phyloP scores from a whole-genome alignment of 2,797 vertebrate species.

The Parauchenoglanis punctatus region DNA sequence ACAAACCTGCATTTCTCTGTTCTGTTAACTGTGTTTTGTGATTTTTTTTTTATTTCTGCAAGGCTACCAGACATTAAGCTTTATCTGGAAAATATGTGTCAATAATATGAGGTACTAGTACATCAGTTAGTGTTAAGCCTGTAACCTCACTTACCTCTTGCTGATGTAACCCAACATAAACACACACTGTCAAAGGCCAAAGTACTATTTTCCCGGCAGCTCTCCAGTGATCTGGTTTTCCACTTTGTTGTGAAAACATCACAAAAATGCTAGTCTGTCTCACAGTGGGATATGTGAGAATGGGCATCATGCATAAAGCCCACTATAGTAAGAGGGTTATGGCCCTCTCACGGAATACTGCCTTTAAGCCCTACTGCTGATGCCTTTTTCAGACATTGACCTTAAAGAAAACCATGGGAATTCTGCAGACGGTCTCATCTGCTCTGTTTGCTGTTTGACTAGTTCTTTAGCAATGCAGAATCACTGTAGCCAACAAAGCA shows the following conservation, averaged over 20 bases:
- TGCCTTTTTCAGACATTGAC: conserved; percentile 59
- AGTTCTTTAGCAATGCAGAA: conserved; percentile 18
- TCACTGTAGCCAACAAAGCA: neutral
- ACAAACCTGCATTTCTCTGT: neutral
- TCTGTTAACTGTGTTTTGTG: neutral
- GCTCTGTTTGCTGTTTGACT: conserved; percentile 35
- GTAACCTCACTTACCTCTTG: conserved; percentile 22
- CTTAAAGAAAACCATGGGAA: conserved; percentile 47
- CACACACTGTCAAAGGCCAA: conserved; percentile 32
- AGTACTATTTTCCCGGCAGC: conserved; percentile 40
- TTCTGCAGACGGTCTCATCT: conserved; percentile 44
- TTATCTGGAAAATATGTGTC: neutral
- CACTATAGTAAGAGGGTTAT: conserved; percentile 49
- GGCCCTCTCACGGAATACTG: conserved; percentile 41
- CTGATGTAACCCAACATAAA: conserved; percentile 45
- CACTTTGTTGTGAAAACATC: conserved; percentile 57
- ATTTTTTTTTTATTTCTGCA: neutral
- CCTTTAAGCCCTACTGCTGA: conserved; percentile 49
- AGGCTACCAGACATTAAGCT: neutral
- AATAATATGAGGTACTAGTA: neutral
- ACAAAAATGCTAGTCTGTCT: conserved; percentile 47
- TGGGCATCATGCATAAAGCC: conserved; percentile 44
- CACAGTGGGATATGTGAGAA: conserved; percentile 53
- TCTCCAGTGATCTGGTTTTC: conserved; percentile 48
- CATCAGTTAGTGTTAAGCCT: neutral